Evolutionary conservation across 2,888 invertebrate genomes (phyloP).

Genomic region (Criorhina ranunculi): DNA sequence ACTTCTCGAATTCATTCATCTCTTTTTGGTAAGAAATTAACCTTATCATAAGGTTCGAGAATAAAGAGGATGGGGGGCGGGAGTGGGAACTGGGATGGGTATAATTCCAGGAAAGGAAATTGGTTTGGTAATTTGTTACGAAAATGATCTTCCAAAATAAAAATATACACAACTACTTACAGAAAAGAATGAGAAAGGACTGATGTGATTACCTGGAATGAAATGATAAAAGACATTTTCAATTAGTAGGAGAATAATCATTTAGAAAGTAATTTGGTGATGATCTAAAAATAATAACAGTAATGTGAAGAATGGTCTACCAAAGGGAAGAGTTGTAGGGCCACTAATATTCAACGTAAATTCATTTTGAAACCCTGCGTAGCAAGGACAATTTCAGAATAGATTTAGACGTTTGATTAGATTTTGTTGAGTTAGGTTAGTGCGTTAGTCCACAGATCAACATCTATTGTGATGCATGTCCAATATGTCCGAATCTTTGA

Average conservation of each 20-base stretch:
- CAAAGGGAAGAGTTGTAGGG: too few relatives aligned
- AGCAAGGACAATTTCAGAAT: too few relatives aligned
- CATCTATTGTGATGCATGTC: too few relatives aligned
- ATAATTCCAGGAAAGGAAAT: conserved; percentile 22
- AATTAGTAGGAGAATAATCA: neutral
- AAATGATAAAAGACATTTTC: conserved; percentile 8
- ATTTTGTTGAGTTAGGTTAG: too few relatives aligned
- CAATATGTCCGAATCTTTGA: too few relatives aligned
- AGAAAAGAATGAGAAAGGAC: neutral
- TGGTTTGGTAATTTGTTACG: conserved; percentile 26
- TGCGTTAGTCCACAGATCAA: too few relatives aligned
- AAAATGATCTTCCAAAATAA: conserved; percentile 6
- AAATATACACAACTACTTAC: conserved; percentile 12
- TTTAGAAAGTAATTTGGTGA: neutral
- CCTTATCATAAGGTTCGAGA: conserved; percentile 43
- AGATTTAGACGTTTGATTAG: too few relatives aligned
- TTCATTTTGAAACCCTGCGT: too few relatives aligned
- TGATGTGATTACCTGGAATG: conserved; percentile 25
- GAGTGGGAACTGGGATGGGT: conserved; percentile 1
- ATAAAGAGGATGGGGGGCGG: neutral
- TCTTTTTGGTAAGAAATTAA: conserved; percentile 41
- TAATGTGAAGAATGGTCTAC: too few relatives aligned
- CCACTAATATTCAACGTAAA: too few relatives aligned
- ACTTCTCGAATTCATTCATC: conserved; percentile 33
- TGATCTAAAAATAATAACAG: neutral